phyloP scores from a whole-genome alignment of 2,797 vertebrate species.

The Micrastur ruficollis region DNA sequence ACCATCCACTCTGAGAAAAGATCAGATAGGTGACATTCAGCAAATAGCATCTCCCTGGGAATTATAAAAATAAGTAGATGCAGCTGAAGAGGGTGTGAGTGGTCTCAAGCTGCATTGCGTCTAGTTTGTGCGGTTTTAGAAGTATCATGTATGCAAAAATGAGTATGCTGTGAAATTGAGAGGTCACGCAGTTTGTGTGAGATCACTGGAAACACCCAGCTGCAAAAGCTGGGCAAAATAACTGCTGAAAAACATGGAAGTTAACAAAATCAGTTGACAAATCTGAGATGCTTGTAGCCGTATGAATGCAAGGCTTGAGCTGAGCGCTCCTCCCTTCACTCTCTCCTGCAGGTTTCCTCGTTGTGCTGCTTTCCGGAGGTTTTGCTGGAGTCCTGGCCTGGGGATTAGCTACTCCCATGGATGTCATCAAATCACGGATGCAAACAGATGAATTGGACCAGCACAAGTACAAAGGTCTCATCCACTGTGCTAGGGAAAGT shows the following conservation, averaged over 20 bases:
- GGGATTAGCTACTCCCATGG: conserved; percentile 89
- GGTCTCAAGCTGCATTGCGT: neutral
- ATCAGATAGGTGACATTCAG: neutral
- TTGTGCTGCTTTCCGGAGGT: conserved; percentile 87
- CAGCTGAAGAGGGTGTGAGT: neutral
- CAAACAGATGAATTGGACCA: conserved; percentile 81
- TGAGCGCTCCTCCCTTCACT: neutral
- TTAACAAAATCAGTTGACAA: neutral
- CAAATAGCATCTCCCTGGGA: neutral
- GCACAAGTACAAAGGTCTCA: conserved; percentile 81
- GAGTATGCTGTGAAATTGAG: neutral
- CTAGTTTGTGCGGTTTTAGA: fast-evolving
- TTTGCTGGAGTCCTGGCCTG: conserved; percentile 85
- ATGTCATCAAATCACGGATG: conserved; percentile 91
- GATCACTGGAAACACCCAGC: neutral
- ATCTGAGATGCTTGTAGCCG: neutral
- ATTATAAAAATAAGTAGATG: neutral
- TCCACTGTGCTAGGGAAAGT: conserved; percentile 83
- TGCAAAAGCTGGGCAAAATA: neutral
- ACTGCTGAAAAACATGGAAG: neutral
- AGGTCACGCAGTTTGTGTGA: neutral
- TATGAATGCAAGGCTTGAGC: neutral
- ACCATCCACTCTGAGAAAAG: neutral
- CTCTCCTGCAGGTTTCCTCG: conserved; percentile 73
- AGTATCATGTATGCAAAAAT: fast-evolving